Percentiles rank a stretch among this genome's conserved stretches.
These are phyloP conservation scores for Eulemur mongoz DNA, from an alignment of 2,797 vertebrate genomes.

Conservation along the genomic window DNA sequence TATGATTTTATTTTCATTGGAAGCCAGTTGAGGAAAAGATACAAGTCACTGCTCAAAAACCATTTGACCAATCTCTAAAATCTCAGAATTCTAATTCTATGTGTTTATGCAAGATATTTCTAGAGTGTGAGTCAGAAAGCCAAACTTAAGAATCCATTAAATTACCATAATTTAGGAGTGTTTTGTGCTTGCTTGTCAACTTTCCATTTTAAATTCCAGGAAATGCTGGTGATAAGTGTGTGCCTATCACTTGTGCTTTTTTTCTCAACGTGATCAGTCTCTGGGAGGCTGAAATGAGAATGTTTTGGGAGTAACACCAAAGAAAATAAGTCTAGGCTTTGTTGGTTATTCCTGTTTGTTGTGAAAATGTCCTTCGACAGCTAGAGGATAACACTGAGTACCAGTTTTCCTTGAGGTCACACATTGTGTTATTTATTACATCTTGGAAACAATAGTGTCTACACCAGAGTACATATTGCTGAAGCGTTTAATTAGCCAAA, in stretches of 20 bases:
- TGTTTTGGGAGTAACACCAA: not conserved
- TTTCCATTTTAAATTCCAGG: not conserved
- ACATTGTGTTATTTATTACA: not conserved
- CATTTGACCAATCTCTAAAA: not conserved
- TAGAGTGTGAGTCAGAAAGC: not conserved
- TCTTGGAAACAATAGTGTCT: conserved; percentile 3
- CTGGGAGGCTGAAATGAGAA: not conserved
- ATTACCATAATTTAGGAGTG: not conserved
- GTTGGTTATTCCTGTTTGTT: not conserved
- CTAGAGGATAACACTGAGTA: not conserved
- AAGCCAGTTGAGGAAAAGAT: not conserved
- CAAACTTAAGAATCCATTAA: not conserved
- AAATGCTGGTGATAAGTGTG: not conserved
- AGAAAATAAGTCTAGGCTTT: not conserved
- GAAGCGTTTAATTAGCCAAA: conserved; percentile 50
- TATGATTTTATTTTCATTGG: conserved; percentile 13
- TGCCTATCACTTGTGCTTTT: not conserved
- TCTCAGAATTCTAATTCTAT: not conserved
- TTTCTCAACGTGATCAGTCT: not conserved
- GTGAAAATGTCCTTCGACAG: not conserved
- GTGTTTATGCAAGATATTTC: not conserved
- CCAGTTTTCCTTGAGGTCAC: not conserved
- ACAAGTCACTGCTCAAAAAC: not conserved
- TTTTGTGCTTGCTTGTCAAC: not conserved
- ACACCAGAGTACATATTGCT: not conserved